Evolutionary conservation across 2,797 vertebrate genomes (phyloP).

Genomic region (Phrynocephalus guinanensis): DNA sequence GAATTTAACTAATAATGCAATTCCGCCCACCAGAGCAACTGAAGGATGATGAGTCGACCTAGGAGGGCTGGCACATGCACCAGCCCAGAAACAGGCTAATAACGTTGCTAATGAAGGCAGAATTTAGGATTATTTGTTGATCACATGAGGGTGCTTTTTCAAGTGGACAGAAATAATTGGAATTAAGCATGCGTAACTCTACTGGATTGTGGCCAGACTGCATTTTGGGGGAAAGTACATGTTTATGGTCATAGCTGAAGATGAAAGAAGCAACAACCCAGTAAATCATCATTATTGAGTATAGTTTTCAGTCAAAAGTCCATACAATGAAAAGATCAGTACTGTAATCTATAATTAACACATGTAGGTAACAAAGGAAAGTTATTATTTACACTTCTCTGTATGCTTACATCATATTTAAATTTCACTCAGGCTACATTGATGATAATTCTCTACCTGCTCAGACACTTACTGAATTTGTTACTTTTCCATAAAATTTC

Average conservation of each 20-base stretch:
- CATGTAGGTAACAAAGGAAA: not conserved
- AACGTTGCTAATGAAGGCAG: not conserved
- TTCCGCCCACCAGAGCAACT: no score
- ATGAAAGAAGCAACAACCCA: not conserved
- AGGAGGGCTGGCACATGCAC: not conserved
- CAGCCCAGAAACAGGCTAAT: not conserved
- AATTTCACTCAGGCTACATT: not conserved
- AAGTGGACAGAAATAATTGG: conserved; percentile 7
- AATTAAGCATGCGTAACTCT: not conserved
- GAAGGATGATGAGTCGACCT: not conserved
- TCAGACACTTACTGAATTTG: not conserved
- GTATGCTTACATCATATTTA: not conserved
- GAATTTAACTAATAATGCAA: not conserved
- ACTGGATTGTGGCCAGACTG: not conserved
- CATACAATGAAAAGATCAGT: not conserved
- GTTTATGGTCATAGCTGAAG: not conserved
- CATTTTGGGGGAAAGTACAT: not conserved
- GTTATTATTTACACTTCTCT: not conserved
- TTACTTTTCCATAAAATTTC: not conserved
- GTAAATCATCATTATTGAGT: not conserved
- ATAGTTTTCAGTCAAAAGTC: not conserved
- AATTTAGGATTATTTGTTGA: not conserved
- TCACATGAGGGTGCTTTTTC: not conserved
- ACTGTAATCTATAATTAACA: not conserved
- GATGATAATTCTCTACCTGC: not conserved